Base-by-base conservation (phyloP, 2,888 invertebrate species). In the Drosophila setosimentum region DNA sequence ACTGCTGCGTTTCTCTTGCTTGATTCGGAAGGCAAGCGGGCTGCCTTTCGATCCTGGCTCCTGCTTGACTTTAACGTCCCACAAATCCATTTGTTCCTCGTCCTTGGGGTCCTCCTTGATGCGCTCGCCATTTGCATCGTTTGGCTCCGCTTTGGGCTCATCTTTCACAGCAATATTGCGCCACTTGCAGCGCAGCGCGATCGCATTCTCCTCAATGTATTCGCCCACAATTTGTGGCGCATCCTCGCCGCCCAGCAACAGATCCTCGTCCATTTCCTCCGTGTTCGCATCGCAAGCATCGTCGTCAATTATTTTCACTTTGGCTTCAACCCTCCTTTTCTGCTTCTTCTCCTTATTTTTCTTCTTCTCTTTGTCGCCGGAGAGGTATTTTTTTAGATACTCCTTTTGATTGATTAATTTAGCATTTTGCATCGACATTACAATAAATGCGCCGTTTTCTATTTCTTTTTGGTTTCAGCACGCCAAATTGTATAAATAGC, bases 211-310 rank as follows among this genome's bases (percentile, higher is more conserved):
- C 91, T 98, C 98, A 57, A 98, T 95, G 65, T 92, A 92, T 60
- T 98, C 95, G 1, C 97, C 98, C 0, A 97, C 98, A 75, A 99
- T 96, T 92, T 97, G 96, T 0, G 99, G 99, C 0, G 96, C 97
- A 92, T 98, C 98, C 90, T 99, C 98, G n/a, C 95, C 95, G 0
- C 95, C 94, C 63, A 96, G 94, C 53, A 95, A 94, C 3, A 97
- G 94, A 61, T 96, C 95, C 37, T 95, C 94, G 49, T 93, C 92
- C 21, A 91, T 76, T 69, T 91, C 82, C 21, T 74, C 78, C 33
- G 95, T 93, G 63, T 95, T 94, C 3, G 95, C 94, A 7, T 83
- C 70, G 60, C 69, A 70, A 57, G 96, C 92, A 91, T 98, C 97
- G 93, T 98, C 98, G 91, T 98, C 98, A 68, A 98, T 96, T 72